Conservation (phyloP, 2,113 vertebrate species). For the Elephas maximus region DNA sequence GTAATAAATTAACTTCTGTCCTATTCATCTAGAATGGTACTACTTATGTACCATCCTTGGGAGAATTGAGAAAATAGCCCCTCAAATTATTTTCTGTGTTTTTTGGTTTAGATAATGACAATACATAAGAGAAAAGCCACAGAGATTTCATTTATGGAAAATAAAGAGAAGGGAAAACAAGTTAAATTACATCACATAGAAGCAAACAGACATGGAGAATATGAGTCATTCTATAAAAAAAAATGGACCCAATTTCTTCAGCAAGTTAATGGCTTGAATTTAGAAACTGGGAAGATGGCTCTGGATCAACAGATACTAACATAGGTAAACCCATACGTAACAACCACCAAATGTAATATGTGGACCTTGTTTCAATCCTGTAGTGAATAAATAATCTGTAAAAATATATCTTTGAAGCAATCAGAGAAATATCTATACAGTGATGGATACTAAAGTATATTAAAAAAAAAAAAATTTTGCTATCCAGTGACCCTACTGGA, state of each 20-base stretch:
- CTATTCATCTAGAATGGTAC: background rate
- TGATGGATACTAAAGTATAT: background rate
- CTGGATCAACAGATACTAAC: background rate
- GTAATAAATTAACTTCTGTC: background rate
- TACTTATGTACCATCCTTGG: background rate
- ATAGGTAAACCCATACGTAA: background rate
- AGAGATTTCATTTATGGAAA: constrained; percentile 26
- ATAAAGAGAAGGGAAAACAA: background rate
- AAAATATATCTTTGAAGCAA: background rate
- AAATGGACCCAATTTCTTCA: constrained; percentile 28
- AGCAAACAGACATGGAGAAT: background rate
- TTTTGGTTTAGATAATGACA: constrained; percentile 34
- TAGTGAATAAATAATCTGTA: background rate
- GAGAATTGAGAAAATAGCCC: background rate
- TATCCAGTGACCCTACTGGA: too few species aligned
- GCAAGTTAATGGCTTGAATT: constrained; percentile 17
- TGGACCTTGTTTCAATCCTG: constrained; percentile 31
- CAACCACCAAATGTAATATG: background rate
- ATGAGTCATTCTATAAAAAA: background rate
- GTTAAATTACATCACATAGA: background rate
- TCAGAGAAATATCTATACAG: background rate
- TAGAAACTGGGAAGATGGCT: background rate
- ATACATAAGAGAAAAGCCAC: background rate
- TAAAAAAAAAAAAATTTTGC: too few species aligned
- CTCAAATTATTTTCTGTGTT: background rate